Conservation (phyloP, 2,797 vertebrate species). For the Distichodus sexfasciatus region DNA sequence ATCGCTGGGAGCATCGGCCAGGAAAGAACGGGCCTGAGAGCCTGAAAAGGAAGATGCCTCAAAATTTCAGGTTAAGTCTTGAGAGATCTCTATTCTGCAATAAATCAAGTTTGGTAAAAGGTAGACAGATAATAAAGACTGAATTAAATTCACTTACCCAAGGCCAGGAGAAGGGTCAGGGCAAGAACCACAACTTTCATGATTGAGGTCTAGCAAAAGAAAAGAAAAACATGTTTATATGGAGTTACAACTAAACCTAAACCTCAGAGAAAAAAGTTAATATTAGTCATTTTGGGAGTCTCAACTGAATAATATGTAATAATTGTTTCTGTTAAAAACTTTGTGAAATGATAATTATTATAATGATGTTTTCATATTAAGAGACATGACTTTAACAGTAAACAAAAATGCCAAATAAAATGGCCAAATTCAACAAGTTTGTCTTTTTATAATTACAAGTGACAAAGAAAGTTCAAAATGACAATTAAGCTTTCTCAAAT, state of each 20-base stretch:
- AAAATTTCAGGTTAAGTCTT: background rate
- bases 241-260: background rate
- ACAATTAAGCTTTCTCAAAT: no score
- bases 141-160: constrained; percentile 66
- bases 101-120: background rate
- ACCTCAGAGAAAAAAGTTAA: no score
- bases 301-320: no score
- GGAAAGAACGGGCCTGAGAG: constrained; percentile 68
- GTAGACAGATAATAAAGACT: background rate
- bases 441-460: no score
- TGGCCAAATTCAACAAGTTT: no score
- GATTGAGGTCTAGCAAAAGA: constrained; percentile 39
- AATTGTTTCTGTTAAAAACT: no score
- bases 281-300: no score
- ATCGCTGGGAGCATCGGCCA: constrained; percentile 65
- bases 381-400: no score
- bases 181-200: constrained; percentile 75
- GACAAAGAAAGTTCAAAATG: no score
- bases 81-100: background rate
- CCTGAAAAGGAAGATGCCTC: constrained; percentile 56
- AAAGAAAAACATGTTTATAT: background rate
- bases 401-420: no score
- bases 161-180: constrained; percentile 74
- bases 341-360: no score
- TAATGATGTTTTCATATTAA: no score